These are phyloP conservation scores for Harpalus rufipes DNA, from an alignment of 2,888 invertebrate species.

Conservation along the genomic window DNA sequence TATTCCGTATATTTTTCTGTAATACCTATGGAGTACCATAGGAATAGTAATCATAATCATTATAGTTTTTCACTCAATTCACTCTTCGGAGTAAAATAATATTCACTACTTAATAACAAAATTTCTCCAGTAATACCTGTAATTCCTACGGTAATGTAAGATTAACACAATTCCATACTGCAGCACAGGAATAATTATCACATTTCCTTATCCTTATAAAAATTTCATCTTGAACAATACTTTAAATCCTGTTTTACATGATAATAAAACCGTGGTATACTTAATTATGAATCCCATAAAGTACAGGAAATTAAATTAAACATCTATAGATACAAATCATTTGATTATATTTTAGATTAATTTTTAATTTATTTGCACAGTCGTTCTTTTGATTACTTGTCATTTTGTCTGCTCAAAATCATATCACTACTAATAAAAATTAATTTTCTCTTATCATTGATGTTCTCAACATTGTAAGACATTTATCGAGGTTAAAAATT, in stretches of 20 bases:
- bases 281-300: slow-evolving; percentile 20
- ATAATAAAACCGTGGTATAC: neutral
- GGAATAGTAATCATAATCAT: too few relatives aligned
- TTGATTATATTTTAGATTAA: neutral
- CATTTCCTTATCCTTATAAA: neutral
- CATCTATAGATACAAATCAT: slow-evolving; percentile 7
- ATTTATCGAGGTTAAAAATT: slow-evolving; percentile 26
- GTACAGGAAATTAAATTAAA: slow-evolving; percentile 35
- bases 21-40: too few relatives aligned
- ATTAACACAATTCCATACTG: too few relatives aligned
- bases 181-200: too few relatives aligned
- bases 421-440: neutral
- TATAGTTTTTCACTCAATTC: too few relatives aligned
- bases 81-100: too few relatives aligned
- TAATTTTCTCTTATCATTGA: neutral
- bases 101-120: too few relatives aligned
- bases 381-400: slow-evolving; percentile 5
- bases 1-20: too few relatives aligned
- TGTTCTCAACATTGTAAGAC: neutral
- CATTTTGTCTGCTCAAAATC: neutral
- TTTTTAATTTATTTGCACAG: neutral
- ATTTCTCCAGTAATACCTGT: too few relatives aligned
- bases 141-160: too few relatives aligned
- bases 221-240: neutral
- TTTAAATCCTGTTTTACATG: neutral